Evolutionary conservation across 2,797 vertebrate species (phyloP).

Genomic region (Synaphobranchus kaupii): DNA sequence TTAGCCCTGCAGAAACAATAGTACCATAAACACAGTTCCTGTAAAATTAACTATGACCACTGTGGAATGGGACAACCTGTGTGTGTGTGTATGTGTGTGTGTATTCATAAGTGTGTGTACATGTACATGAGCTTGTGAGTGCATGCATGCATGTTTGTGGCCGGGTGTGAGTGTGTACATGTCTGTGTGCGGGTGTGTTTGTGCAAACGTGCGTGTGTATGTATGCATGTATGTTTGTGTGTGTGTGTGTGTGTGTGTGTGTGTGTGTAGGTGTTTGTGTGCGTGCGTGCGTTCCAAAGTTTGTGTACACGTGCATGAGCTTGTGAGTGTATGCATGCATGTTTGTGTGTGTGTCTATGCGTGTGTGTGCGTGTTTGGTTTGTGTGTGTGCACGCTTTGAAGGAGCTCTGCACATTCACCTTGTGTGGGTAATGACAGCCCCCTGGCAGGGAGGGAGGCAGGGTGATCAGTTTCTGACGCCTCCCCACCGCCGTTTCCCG

Average conservation of each 20-base stretch:
- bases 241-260: background rate
- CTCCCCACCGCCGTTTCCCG: constrained; percentile 22
- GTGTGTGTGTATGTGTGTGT: background rate
- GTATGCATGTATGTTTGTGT: background rate
- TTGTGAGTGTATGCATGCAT: too few species aligned
- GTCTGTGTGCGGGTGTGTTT: background rate
- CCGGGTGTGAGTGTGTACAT: background rate
- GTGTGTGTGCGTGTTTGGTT: background rate
- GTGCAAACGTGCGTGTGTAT: background rate
- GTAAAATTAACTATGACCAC: background rate
- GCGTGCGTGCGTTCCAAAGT: background rate
- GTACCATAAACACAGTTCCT: background rate
- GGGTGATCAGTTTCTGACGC: constrained; percentile 28
- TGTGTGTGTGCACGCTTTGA: background rate
- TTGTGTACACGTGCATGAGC: background rate
- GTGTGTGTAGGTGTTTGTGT: background rate
- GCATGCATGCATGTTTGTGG: background rate
- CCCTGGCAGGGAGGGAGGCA: constrained; percentile 8
- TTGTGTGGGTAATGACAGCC: background rate
- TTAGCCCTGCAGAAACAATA: background rate
- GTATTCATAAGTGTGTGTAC: background rate
- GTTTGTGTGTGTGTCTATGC: background rate
- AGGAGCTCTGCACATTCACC: background rate
- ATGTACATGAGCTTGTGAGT: background rate
- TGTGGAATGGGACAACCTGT: background rate